Base-by-base conservation (phyloP, 1,140 invertebrate species). In the Drosophila gunungcola region DNA sequence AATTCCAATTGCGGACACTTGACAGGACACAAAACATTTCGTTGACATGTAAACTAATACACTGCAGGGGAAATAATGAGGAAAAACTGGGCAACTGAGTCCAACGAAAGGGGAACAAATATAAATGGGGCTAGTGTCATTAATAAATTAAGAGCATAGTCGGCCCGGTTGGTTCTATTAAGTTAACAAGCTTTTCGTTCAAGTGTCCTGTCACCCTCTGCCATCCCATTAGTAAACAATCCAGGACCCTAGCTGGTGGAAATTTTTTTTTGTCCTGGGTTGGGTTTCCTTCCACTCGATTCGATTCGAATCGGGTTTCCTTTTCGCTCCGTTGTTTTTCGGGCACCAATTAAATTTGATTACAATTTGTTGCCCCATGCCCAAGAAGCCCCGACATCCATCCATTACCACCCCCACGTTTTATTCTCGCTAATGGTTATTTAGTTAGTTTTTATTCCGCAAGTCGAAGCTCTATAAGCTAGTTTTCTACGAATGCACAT, bases 161-260 rank as follows among this genome's bases (percentile, higher is more conserved):
- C 55, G 29, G 41, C 32, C 55, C 42, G 55, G 54, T 74, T 73
- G 72, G 74, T 73, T 73, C 78, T 86, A 86, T 86, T 86, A 82
- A 75, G 74, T 86, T 86, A 86, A 82, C 83, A 86, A 86, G 82
- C 78, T 79, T 86, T 86, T 88, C 83, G 80, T 77, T 84, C 83
- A 67, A 83, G 80, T 83, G 80, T 62, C 69, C 65, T 65, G 29
- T 36, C 36, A 41, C 51, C 52, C 21, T 27, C 11, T 9, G 4
- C 46, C 56, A 11, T 6, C 12, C 16, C 7, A 53, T 21, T 16
- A 48, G 10, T 55, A 58, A 55, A 63, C 61, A 78, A 45, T 43
- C 10, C 42, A 41, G 46, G 12, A 56, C 48, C n/a, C n/a, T 9
- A 34, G 48, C 56, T 25, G 43, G 49, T 46, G 43, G 69, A 42